A percentile compares a stretch with the other conserved stretches of the same genome.
phyloP scores from a whole-genome alignment of 2,797 vertebrate species.

The Pseudochaenichthys georgianus region DNA sequence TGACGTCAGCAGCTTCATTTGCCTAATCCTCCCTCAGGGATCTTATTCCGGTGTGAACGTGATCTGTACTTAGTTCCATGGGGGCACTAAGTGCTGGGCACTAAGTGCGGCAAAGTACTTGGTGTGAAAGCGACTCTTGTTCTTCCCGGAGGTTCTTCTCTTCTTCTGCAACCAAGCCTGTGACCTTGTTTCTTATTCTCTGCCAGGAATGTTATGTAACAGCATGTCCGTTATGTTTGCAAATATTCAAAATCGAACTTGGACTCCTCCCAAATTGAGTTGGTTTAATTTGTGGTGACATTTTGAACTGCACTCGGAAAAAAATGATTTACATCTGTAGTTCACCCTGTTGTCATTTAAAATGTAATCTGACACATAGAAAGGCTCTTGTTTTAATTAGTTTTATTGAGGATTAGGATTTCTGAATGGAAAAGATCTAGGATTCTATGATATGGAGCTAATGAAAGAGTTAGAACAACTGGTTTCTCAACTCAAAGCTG shows the following conservation, averaged over 20 bases:
- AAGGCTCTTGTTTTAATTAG: conserved; percentile 1
- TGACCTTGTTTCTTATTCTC: background rate
- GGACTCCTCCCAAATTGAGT: background rate
- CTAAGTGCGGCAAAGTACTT: too few relatives aligned
- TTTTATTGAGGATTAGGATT: background rate
- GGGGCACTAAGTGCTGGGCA: too few relatives aligned
- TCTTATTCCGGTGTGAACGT: too few relatives aligned
- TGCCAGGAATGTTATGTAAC: conserved; percentile 27
- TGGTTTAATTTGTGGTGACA: background rate
- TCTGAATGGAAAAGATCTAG: background rate
- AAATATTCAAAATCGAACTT: background rate
- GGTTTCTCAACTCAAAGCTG: background rate
- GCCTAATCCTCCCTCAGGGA: too few relatives aligned
- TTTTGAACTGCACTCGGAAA: background rate
- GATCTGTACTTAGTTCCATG: too few relatives aligned
- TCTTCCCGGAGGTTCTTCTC: conserved; percentile 34
- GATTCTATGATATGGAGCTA: background rate
- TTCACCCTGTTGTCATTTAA: background rate
- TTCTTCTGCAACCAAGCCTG: conserved; percentile 16
- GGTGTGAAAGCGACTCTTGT: background rate
- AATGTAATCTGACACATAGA: background rate
- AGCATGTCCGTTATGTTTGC: conserved; percentile 7
- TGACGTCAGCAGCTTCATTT: too few relatives aligned
- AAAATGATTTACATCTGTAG: background rate
- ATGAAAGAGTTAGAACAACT: background rate